These are phyloP conservation scores for Lithophane socia DNA, from an alignment of 2,888 invertebrate genomes.

Conservation along the genomic window DNA sequence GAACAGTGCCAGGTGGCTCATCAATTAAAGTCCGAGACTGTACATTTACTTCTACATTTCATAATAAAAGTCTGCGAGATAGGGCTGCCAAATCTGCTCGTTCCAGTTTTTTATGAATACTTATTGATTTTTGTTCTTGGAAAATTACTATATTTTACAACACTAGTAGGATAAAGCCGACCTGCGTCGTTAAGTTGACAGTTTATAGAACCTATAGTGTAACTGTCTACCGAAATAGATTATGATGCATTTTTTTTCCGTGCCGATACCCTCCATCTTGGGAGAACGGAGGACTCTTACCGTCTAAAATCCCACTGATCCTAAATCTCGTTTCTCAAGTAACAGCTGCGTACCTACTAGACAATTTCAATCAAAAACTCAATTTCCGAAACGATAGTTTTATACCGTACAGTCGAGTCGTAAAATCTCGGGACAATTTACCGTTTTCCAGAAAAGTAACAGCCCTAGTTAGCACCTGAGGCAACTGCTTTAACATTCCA, in stretches of 20 bases:
- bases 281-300: too few relatives aligned
- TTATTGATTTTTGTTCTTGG: too few relatives aligned
- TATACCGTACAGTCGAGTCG: conserved; percentile 11
- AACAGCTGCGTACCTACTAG: conserved; percentile 24
- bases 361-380: conserved; percentile 43
- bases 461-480: conserved; percentile 52
- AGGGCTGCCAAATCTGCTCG: conserved; percentile 34
- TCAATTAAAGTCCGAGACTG: too few relatives aligned
- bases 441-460: conserved; percentile 26
- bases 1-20: too few relatives aligned
- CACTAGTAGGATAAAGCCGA: too few relatives aligned
- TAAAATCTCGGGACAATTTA: conserved; percentile 41
- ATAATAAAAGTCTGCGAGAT: conserved; percentile 27
- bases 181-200: too few relatives aligned
- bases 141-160: too few relatives aligned
- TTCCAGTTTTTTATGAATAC: neutral
- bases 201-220: too few relatives aligned
- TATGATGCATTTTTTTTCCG: too few relatives aligned
- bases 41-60: conserved; percentile 43
- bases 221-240: too few relatives aligned
- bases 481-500: conserved; percentile 12
- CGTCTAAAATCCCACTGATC: too few relatives aligned
- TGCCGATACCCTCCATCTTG: too few relatives aligned
- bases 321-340: neutral
- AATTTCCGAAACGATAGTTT: conserved; percentile 46